A percentile compares a stretch with the other conserved stretches of the same genome.
Evolutionary conservation across 2,888 invertebrate species (phyloP).

Genomic region (Diarsia rubi): DNA sequence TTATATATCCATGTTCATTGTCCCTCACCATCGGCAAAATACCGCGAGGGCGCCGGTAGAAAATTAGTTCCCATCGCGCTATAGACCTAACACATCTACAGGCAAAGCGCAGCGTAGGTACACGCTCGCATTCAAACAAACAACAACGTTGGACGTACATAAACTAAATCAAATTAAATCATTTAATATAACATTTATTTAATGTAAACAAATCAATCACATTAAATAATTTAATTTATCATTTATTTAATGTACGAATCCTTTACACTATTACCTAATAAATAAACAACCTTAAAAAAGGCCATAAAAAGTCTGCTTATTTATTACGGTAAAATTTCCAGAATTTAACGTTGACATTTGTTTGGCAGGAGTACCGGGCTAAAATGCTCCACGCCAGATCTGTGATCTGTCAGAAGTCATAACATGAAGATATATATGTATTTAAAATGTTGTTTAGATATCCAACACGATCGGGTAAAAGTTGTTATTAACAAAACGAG

Average conservation of each 20-base stretch:
- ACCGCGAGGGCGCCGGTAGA: too few species aligned
- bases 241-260: not conserved
- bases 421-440: slow-evolving; percentile 14
- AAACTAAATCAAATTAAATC: not conserved
- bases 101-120: too few species aligned
- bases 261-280: not conserved
- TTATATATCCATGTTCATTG: slow-evolving; percentile 11
- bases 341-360: not conserved
- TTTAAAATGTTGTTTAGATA: slow-evolving; percentile 28
- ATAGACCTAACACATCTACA: not conserved
- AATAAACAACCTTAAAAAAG: not conserved
- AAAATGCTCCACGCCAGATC: not conserved
- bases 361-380: not conserved
- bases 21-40: not conserved
- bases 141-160: not conserved
- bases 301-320: not conserved
- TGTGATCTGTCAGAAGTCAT: not conserved
- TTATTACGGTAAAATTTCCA: not conserved
- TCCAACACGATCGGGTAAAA: slow-evolving; percentile 13
- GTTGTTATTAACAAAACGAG: slow-evolving; percentile 34
- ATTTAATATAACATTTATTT: not conserved
- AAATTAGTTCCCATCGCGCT: not conserved
- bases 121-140: not conserved
- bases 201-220: not conserved
- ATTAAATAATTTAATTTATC: not conserved